Conservation (phyloP, 1,140 invertebrate species). For the Ooceraea biroi region DNA sequence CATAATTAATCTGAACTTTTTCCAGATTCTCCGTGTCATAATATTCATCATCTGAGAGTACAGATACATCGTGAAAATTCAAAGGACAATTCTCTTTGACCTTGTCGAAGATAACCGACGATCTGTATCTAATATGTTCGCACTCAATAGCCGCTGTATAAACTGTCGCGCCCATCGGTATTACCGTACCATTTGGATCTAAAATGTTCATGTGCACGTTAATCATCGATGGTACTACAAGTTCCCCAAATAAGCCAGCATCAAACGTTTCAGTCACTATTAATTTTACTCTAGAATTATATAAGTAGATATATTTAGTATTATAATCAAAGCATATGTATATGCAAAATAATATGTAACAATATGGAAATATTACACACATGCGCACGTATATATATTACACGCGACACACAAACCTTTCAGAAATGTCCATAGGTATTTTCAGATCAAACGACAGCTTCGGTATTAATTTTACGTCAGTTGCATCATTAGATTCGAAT, state of each 20-base stretch:
- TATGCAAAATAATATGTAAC: conserved; percentile 20
- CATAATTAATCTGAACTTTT: conserved; percentile 87
- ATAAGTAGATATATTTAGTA: conserved; percentile 40
- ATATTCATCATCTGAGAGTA: conserved; percentile 84
- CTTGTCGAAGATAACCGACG: conserved; percentile 72
- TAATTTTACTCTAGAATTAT: conserved; percentile 87
- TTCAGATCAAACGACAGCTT: conserved; percentile 87
- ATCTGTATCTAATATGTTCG: conserved; percentile 82
- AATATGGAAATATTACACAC: not conserved
- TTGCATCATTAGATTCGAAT: conserved; percentile 86
- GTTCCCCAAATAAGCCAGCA: conserved; percentile 92
- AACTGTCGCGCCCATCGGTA: conserved; percentile 89
- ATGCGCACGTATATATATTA: not conserved
- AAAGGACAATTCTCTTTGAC: conserved; percentile 64
- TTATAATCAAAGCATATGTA: not conserved
- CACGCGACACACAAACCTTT: conserved; percentile 74
- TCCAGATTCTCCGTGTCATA: conserved; percentile 91
- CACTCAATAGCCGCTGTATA: conserved; percentile 87
- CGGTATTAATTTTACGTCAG: conserved; percentile 83
- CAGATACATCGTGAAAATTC: conserved; percentile 75
- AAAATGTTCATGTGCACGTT: conserved; percentile 90
- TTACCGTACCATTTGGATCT: conserved; percentile 85
- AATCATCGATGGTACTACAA: conserved; percentile 88
- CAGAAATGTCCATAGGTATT: conserved; percentile 87
- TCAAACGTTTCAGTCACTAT: conserved; percentile 93